Evolutionary conservation across 2,113 vertebrate species (phyloP), one percentile per base, ranked within the genome.

Genomic region (Osmerus mordax): DNA sequence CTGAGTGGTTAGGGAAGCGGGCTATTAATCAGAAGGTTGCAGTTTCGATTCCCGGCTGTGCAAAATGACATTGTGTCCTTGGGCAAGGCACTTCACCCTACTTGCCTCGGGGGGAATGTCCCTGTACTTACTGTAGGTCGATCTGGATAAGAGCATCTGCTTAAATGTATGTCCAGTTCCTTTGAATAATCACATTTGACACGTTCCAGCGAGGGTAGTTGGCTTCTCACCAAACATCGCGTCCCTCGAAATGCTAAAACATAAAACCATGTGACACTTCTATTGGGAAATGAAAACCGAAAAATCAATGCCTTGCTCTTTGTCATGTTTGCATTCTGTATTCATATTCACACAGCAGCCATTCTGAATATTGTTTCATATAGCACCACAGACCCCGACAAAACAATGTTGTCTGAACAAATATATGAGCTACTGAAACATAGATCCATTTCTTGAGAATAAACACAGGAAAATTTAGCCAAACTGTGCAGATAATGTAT

Each of bases 261-360:
- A 66, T 62, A 59, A 65, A 70, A 70, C n/a, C 70, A 65, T 70
- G 60, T 71, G 55, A 73, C 0, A 21, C 61, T 73, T 83, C 58
- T 60, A 55, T 77, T 77, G 75, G 65, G 63, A 81, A 80, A 79
- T 79, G 54, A 63, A 78, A 80, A 80, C 67, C 60, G 59, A 75
- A 53, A 72, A 73, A 86, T 82, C 82, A 80, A 83, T 83, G 23
- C 55, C 78, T 73, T 78, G 28, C 62, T 79, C 75, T 79, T 81
- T 75, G 76, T 83, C 76, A 72, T 74, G 73, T 82, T 82, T 80
- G 64, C 71, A 78, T 72, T 70, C 71, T 47, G 68, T 78, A 75
- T 84, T 76, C 13, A 74, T 83, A 81, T 79, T 82, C 69, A 84
- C 70, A 72, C 58, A 76, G 65, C 58, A 75, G 72, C 29, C 60